Base-by-base conservation (phyloP, 2,797 vertebrate genomes). In the Falco novaeseelandiae region DNA sequence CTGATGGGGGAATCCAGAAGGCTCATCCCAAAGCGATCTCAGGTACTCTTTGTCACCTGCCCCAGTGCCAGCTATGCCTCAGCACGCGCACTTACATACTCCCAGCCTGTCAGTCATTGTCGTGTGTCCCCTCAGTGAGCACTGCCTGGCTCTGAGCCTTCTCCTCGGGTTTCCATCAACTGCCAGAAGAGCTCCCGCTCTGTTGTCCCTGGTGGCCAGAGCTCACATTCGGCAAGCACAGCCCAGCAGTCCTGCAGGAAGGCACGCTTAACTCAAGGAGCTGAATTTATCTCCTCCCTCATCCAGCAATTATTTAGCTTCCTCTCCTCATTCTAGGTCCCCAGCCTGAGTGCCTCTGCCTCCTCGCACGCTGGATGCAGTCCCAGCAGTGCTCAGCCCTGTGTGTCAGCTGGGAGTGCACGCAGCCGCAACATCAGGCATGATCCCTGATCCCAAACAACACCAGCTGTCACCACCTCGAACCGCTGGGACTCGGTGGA, bases 401-500 rank as follows among this genome's bases (percentile, higher is more conserved):
- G 84, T 12, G 3, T 48, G 93, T 93, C 85, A 88, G 85, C 91
- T 93, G 93, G 76, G 72, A 92, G 54, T 0, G 0, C 42, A 29
- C 0, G 2, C 89, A 94, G 88, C 77, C n/a, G 1, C 86, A 58
- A 71, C 87, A 78, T 51, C 82, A 91, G 88, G 78, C 83, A 20
- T 1, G 21, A 74, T 96, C 90, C 67, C 63, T 85, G 80, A 84
- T 92, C 83, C 94, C 81, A 84, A 83, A 58, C 67, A 93, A 74
- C 90, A 95, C 74, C 88, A 90, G 81, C 93, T 95, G 93, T 96
- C 94, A 94, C 83, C 57, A 4, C 90, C 74, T 80, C n/a, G 1
- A 29, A 78, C 90, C 81, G 0, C 83, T 94, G 95, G 90, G 91
- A 87, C 91, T 67, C 12, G 0, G 20, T 5, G 32, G 38, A 77